Evolutionary conservation across 53 echinoderm and acorn worm species (phyloP).

Genomic region (Paelopatides confundens): DNA sequence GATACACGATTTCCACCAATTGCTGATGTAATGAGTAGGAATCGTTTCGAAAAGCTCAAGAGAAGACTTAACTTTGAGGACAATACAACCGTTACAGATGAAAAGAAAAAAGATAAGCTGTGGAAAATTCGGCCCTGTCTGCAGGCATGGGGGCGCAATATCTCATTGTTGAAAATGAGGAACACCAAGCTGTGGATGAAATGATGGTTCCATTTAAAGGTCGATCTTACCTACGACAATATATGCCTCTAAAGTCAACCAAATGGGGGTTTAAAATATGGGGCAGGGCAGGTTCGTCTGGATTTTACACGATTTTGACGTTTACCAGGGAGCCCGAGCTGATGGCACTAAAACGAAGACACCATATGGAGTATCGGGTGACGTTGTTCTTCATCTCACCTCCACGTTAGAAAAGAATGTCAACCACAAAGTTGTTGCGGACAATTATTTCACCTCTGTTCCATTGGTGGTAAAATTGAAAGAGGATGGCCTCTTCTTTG

Average conservation of each 20-base stretch:
- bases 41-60: constrained; percentile 24
- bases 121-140: constrained; percentile 63
- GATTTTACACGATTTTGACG: constrained; percentile 25
- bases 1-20: constrained; percentile 21
- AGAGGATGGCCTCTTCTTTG: constrained; percentile 51
- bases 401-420: background rate
- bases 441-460: constrained; percentile 27
- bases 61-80: constrained; percentile 49
- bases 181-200: background rate
- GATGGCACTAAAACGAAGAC: background rate
- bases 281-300: background rate
- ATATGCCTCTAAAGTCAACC: background rate
- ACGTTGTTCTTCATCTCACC: constrained; percentile 56
- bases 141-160: too few species aligned
- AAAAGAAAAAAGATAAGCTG: constrained; percentile 33
- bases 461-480: constrained; percentile 13
- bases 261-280: constrained; percentile 36
- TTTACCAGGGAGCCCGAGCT: constrained; percentile 1
- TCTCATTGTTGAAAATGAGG: background rate
- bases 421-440: constrained; percentile 61
- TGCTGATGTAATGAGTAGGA: constrained; percentile 43
- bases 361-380: constrained; percentile 25
- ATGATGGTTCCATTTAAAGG: constrained; percentile 55
- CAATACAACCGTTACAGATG: constrained; percentile 43
- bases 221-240: constrained; percentile 24